Conservation (phyloP, 2,797 vertebrate genomes). For the Dallia pectoralis region DNA sequence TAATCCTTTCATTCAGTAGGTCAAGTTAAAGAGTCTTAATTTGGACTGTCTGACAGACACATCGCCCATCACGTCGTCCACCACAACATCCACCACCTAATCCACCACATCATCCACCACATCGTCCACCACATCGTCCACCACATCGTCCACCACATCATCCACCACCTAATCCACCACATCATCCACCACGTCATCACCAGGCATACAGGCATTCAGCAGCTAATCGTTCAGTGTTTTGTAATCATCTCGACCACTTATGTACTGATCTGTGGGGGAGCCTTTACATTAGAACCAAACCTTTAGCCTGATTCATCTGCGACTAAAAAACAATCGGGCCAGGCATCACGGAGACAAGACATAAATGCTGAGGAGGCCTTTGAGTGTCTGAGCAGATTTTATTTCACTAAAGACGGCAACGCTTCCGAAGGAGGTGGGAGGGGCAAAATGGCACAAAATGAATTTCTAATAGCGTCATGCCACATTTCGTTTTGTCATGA, state of each 20-base stretch:
- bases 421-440: background rate
- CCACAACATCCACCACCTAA: too few species aligned
- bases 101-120: too few species aligned
- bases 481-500: background rate
- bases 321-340: background rate
- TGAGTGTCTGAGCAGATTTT: background rate
- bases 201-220: too few species aligned
- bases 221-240: too few species aligned
- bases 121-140: too few species aligned
- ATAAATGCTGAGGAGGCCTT: background rate
- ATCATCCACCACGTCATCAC: too few species aligned
- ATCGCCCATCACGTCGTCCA: background rate
- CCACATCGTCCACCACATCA: too few species aligned
- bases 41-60: constrained; percentile 16
- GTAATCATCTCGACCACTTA: too few species aligned
- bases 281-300: background rate
- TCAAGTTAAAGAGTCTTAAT: constrained; percentile 49
- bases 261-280: background rate
- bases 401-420: background rate
- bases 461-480: background rate
- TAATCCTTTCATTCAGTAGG: constrained; percentile 70
- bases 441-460: background rate
- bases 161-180: too few species aligned
- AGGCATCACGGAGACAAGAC: background rate
- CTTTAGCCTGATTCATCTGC: background rate